Percentiles rank a stretch among this genome's conserved stretches.
phyloP scores from a whole-genome alignment of 1,140 invertebrate genomes.

The Acromyrmex echinatior region DNA sequence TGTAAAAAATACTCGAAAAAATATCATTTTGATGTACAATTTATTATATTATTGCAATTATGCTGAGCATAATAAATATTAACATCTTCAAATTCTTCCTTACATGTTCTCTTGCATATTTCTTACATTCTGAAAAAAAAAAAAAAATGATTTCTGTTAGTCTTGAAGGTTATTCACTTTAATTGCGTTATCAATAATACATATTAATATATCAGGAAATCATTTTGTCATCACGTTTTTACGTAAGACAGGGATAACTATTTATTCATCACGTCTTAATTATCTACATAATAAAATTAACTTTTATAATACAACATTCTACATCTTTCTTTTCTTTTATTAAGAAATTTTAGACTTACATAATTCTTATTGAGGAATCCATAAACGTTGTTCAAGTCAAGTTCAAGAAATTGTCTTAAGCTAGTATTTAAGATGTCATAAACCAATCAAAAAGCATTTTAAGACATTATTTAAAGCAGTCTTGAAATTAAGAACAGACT shows the following conservation, averaged over 20 bases:
- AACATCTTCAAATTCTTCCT: neutral
- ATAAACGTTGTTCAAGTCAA: too few relatives aligned
- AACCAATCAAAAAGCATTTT: too few relatives aligned
- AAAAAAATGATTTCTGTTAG: slow-evolving; percentile 1
- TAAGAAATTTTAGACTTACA: slow-evolving; percentile 18
- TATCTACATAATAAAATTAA: neutral
- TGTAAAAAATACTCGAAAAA: neutral
- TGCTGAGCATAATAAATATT: neutral
- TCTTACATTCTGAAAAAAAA: neutral
- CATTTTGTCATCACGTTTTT: slow-evolving; percentile 73
- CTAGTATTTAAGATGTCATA: too few relatives aligned
- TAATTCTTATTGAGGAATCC: neutral
- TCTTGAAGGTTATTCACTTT: neutral
- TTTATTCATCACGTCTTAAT: slow-evolving; percentile 76
- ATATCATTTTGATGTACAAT: neutral
- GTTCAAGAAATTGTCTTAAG: too few relatives aligned
- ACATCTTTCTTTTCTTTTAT: slow-evolving; percentile 14
- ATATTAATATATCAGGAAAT: slow-evolving; percentile 69
- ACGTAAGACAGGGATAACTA: slow-evolving; percentile 83
- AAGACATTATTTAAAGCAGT: too few relatives aligned
- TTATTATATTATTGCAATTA: neutral
- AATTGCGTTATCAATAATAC: neutral
- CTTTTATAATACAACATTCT: slow-evolving; percentile 23
- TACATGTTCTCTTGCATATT: neutral
- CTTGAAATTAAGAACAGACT: too few relatives aligned